phyloP scores from a whole-genome alignment of 2,888 invertebrate genomes.

The Scaeva pyrastri region DNA sequence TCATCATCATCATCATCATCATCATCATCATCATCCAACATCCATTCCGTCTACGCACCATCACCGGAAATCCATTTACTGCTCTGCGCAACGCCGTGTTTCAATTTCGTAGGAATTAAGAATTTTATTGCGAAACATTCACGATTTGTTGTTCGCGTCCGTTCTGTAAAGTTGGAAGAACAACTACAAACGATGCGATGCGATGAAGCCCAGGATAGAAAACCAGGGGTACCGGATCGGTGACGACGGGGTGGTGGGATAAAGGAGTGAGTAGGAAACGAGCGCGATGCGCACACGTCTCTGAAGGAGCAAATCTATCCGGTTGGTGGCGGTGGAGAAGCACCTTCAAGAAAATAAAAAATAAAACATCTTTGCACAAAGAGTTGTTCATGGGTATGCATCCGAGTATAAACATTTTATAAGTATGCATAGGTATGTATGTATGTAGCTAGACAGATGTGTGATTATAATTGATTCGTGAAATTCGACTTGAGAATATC shows the following conservation, averaged over 20 bases:
- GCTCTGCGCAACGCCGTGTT: constrained; percentile 60
- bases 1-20: constrained; percentile 53
- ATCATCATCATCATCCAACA: constrained; percentile 57
- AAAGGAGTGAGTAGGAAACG: constrained; percentile 60
- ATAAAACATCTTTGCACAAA: constrained; percentile 17
- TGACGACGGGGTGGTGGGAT: constrained; percentile 14
- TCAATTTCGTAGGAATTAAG: constrained; percentile 73
- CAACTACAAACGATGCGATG: constrained; percentile 9
- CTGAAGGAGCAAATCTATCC: constrained; percentile 45
- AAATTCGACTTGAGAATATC: constrained; percentile 2
- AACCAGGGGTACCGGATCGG: background rate
- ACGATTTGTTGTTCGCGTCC: constrained; percentile 68
- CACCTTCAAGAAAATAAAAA: constrained; percentile 25
- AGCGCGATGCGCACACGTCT: constrained; percentile 71
- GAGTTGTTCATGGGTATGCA: background rate
- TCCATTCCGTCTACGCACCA: constrained; percentile 63
- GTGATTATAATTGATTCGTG: background rate
- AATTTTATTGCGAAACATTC: constrained; percentile 74
- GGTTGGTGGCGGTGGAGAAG: background rate
- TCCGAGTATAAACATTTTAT: too few species aligned
- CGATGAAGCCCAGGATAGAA: constrained; percentile 18
- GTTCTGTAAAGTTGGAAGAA: constrained; percentile 19
- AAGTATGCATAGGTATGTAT: background rate
- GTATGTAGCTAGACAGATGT: background rate
- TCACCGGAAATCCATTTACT: constrained; percentile 75